Evolutionary conservation across 2,888 invertebrate genomes (phyloP).

Genomic region (Cybosia mesomella): DNA sequence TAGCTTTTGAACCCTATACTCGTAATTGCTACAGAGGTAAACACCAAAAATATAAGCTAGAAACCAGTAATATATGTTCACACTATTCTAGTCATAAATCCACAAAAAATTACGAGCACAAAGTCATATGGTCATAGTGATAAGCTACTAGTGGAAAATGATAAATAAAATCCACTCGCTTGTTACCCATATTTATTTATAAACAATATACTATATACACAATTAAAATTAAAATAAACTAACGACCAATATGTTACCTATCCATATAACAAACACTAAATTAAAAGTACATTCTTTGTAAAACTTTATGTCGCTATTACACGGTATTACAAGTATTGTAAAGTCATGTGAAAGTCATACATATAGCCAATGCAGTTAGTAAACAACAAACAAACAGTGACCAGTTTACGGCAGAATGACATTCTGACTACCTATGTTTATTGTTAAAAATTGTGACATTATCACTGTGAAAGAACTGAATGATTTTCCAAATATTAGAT

Average conservation of each 20-base stretch:
- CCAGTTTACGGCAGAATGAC: background rate
- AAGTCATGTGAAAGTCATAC: background rate
- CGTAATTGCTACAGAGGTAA: background rate
- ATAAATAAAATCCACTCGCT: conserved; percentile 27
- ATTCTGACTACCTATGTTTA: background rate
- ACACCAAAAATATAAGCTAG: background rate
- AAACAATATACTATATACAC: conserved; percentile 49
- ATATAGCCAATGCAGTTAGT: background rate
- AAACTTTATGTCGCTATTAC: conserved; percentile 1
- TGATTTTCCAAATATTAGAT: background rate
- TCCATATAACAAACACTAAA: conserved; percentile 33
- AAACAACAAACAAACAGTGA: too few species aligned
- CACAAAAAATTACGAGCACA: too few species aligned
- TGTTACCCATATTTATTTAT: conserved; percentile 48
- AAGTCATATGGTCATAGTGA: background rate
- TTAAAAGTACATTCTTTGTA: conserved; percentile 17
- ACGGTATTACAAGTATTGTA: too few species aligned
- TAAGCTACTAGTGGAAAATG: background rate
- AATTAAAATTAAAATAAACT: conserved; percentile 38
- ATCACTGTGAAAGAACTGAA: too few species aligned
- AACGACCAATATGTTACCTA: conserved; percentile 36
- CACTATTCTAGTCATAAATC: background rate
- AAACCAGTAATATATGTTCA: background rate
- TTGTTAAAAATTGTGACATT: background rate
- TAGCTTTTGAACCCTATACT: too few species aligned